Conservation (phyloP, 2,113 vertebrate genomes). For the Triplophysa rosa region DNA sequence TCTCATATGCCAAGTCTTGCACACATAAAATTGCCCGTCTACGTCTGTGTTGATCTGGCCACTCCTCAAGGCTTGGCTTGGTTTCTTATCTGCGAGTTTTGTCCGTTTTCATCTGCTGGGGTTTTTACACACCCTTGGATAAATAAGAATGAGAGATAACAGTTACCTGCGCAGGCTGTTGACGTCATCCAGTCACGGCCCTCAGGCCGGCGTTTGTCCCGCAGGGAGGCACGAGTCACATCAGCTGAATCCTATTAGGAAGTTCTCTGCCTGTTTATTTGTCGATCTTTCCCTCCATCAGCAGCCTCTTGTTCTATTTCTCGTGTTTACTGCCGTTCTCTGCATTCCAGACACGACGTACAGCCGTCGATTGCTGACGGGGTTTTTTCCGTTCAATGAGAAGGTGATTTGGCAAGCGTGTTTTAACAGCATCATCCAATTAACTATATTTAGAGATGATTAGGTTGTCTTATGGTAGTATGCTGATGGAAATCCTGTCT, state of each 20-base stretch:
- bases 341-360: not conserved
- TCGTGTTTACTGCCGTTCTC: not conserved
- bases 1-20: not conserved
- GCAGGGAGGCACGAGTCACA: not conserved
- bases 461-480: not conserved
- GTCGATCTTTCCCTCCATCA: not conserved
- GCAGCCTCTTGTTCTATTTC: not conserved
- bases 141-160: slow-evolving; percentile 44
- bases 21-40: not conserved
- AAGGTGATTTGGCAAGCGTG: no score
- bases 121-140: slow-evolving; percentile 40
- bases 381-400: not conserved
- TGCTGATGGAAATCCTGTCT: not conserved
- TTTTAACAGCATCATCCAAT: no score
- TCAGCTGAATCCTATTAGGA: slow-evolving; percentile 31
- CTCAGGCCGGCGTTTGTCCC: not conserved
- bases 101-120: slow-evolving; percentile 8
- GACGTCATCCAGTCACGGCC: not conserved
- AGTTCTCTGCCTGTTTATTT: not conserved
- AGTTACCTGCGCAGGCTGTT: not conserved
- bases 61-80: slow-evolving; percentile 13
- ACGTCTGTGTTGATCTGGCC: slow-evolving; percentile 11
- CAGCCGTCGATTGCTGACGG: not conserved
- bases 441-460: not conserved
- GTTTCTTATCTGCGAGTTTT: slow-evolving; percentile 25